Percentiles rank a stretch among this genome's conserved stretches.
phyloP scores from a whole-genome alignment of 2,113 vertebrate species.

The crab-eating macaque (Macaca fascicularis) region DNA sequence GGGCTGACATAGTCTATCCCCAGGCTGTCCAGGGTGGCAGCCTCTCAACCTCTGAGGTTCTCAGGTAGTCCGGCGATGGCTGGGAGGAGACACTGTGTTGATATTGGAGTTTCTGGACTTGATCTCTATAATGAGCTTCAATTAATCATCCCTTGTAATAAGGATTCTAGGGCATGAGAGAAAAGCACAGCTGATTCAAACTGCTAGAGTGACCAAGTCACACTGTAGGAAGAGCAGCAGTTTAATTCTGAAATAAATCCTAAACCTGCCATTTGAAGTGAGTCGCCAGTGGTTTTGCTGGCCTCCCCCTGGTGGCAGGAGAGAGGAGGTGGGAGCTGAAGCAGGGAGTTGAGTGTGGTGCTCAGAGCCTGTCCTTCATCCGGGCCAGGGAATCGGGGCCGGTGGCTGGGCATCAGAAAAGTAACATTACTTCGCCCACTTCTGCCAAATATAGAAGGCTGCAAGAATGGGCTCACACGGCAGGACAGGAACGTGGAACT shows the following conservation, averaged over 20 bases:
- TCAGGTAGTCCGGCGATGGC: background rate
- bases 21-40: background rate
- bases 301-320: background rate
- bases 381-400: background rate
- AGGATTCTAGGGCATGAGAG: background rate
- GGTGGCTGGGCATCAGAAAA: background rate
- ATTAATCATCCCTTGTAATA: background rate
- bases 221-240: background rate
- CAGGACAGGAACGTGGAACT: background rate
- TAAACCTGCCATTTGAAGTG: background rate
- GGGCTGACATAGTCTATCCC: background rate
- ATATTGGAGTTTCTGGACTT: background rate
- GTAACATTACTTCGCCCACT: accelerated
- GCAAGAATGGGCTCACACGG: too few relatives aligned
- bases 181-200: background rate
- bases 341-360: background rate
- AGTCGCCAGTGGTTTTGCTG: background rate
- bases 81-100: background rate
- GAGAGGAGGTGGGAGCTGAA: background rate
- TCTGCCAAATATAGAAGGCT: background rate
- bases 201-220: background rate
- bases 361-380: background rate
- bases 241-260: background rate
- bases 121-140: background rate
- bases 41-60: background rate